Base-by-base conservation (phyloP, 2,113 vertebrate species). In the Tonatia bakeri region DNA sequence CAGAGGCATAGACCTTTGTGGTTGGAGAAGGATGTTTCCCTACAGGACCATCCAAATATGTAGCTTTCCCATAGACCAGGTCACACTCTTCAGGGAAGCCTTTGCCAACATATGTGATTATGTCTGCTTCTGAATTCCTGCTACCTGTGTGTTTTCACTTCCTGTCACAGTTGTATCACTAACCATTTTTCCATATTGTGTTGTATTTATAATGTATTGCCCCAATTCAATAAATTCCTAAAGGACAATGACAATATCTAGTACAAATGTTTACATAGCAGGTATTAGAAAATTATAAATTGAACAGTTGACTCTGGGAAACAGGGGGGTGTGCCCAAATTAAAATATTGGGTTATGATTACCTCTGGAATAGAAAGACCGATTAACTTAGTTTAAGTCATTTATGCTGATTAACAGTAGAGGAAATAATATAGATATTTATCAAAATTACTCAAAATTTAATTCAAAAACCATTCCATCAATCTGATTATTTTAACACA, bases 311-410 rank as follows among this genome's bases (percentile, higher is more conserved):
- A 52, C 61, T 86, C 59, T 22, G 19, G 82, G 77, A 95, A 94
- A 36, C 13, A 81, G 33, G 61, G 28, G 70, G 13, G 8, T 28
- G 14, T 73, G 0, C 50, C 54, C 16, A 3, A 36, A 87, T 76
- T 90, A 65, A 91, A 73, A 8, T 50, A 31, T 1, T 76, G 56
- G 28, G 45, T 94, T 43, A 82, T 94, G 61, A 64, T 81, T 69
- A 75, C 52, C n/a, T 91, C 52, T 33, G 33, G 56, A 61, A 33
- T 81, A 43, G 24, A 85, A 90, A 56, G 36, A 15, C 12, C 19
- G 26, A 7, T 89, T 79, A 59, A 91, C 36, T 88, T 50, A 82
- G 50, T 17, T 70, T 91, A 79, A 95, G 47, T 96, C 93, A 79
- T 13, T 69, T 45, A 54, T 13, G 19, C 61, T 65, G 76, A 80